Percentiles rank a stretch among this genome's conserved stretches.
Conservation (phyloP, 2,797 vertebrate species). For the Melopsittacus undulatus region DNA sequence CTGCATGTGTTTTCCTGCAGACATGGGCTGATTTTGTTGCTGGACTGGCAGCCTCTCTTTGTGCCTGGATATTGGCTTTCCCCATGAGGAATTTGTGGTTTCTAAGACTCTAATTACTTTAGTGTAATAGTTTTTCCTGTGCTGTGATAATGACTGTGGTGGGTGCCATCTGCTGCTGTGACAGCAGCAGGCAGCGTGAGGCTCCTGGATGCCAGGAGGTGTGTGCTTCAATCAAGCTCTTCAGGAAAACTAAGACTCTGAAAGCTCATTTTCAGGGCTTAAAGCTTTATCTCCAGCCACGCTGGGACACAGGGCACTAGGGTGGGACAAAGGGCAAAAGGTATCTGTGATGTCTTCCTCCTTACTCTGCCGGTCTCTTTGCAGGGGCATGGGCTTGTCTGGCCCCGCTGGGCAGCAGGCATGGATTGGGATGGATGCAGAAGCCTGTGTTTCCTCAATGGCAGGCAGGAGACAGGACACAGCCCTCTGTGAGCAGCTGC, state of each 20-base stretch:
- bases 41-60: neutral
- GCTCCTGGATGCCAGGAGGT: neutral
- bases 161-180: conserved; percentile 39
- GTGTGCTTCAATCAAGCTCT: neutral
- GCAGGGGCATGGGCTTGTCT: neutral
- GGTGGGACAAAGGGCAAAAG: neutral
- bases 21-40: neutral
- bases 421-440: neutral
- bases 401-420: neutral
- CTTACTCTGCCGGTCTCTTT: neutral
- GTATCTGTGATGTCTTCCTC: neutral
- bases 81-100: conserved; percentile 20
- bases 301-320: neutral
- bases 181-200: neutral
- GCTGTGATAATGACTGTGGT: conserved; percentile 26
- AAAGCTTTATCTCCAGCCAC: neutral
- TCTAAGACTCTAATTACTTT: conserved; percentile 50
- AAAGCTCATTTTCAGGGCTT: conserved; percentile 34
- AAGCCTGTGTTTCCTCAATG: neutral
- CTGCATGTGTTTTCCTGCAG: neutral
- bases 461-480: neutral
- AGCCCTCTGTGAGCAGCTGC: neutral
- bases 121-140: conserved; percentile 22
- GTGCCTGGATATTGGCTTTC: neutral
- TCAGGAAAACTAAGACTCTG: neutral